Evolutionary conservation across 2,797 vertebrate species (phyloP).

Genomic region (Adelosebastes latens): DNA sequence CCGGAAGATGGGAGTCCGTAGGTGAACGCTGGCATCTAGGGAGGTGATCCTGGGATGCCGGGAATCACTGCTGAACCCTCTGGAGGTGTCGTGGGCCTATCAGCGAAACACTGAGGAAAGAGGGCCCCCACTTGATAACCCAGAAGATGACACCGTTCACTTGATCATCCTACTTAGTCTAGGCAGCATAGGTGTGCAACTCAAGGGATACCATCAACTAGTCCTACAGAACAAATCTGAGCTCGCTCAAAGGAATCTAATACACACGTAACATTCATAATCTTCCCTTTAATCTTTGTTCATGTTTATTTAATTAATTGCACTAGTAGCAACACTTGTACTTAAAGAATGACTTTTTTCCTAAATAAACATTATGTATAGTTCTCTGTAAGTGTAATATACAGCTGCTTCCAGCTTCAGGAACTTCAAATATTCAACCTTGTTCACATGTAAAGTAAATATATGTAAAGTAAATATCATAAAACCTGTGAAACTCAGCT

Average conservation of each 20-base stretch:
- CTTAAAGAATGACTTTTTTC: not conserved
- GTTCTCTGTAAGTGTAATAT: not conserved
- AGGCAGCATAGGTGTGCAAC: too few species aligned
- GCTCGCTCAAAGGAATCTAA: not conserved
- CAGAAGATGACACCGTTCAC: too few species aligned
- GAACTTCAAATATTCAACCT: not conserved
- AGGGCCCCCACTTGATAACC: too few species aligned
- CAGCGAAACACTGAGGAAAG: too few species aligned
- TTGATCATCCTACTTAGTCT: too few species aligned
- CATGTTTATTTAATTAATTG: not conserved
- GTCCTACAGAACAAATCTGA: not conserved
- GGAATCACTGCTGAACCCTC: too few species aligned
- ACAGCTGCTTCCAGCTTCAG: not conserved
- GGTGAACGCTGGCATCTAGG: too few species aligned
- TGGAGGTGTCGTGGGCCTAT: too few species aligned
- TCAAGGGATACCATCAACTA: too few species aligned
- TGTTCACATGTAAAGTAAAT: not conserved
- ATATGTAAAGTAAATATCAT: constrained; percentile 3
- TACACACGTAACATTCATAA: not conserved
- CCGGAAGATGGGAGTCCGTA: too few species aligned
- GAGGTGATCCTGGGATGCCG: too few species aligned
- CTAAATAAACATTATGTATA: not conserved
- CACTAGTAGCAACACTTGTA: not conserved
- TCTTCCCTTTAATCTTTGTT: not conserved
- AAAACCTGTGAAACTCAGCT: not conserved